Conservation (phyloP, 2,113 vertebrate genomes). For the Psephotus haematonotus region DNA sequence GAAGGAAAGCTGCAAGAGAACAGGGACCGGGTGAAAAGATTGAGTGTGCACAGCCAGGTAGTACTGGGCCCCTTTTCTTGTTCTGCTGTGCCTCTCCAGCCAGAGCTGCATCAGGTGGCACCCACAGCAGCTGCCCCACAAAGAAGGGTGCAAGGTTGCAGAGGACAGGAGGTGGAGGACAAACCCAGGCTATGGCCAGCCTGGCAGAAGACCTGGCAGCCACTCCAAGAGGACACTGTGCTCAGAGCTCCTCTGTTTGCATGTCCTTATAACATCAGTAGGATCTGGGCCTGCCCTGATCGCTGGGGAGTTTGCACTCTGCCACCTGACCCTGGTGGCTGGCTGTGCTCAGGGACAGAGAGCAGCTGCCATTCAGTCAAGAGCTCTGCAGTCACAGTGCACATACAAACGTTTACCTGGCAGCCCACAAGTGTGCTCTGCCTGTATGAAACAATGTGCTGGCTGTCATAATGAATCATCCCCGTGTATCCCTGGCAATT, state of each 20-base stretch:
- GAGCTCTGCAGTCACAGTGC: not conserved
- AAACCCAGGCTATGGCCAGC: not conserved
- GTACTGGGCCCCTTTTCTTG: too few relatives aligned
- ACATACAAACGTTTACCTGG: fast-evolving
- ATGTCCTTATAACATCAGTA: fast-evolving
- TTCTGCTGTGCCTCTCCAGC: not conserved
- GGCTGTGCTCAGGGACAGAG: not conserved
- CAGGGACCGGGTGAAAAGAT: fast-evolving
- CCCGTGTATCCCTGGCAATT: not conserved
- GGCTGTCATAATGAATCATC: not conserved
- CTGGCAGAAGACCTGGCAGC: not conserved
- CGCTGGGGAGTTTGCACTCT: not conserved
- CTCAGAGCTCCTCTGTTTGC: not conserved
- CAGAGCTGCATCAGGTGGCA: fast-evolving
- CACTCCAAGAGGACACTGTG: not conserved
- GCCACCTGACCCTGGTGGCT: not conserved
- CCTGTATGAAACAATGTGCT: not conserved
- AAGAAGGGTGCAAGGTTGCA: not conserved
- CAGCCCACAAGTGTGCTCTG: not conserved
- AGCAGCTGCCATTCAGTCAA: not conserved
- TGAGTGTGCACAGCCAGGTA: fast-evolving
- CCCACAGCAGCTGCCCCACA: not conserved
- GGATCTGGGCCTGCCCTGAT: not conserved
- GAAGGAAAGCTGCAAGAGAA: not conserved
- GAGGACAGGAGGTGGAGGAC: not conserved